phyloP scores from a whole-genome alignment of 2,113 vertebrate species.

The Choloepus hoffmanni region DNA sequence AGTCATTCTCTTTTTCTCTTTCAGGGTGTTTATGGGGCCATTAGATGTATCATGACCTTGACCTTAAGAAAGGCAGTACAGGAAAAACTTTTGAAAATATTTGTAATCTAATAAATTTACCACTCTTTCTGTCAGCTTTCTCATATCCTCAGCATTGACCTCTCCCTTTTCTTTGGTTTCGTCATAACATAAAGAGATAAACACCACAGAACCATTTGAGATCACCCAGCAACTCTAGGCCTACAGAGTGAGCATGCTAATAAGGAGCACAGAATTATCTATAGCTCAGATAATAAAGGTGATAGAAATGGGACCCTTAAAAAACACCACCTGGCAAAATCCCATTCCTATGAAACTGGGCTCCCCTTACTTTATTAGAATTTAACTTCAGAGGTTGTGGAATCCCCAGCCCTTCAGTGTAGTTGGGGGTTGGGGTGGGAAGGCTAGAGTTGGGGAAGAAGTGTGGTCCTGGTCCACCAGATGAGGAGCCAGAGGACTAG shows the following conservation, averaged over 20 bases:
- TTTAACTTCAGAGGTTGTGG: not conserved
- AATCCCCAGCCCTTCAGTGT: not conserved
- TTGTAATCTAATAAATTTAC: not conserved
- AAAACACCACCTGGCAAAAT: not conserved
- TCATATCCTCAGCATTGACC: not conserved
- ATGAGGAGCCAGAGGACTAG: not conserved
- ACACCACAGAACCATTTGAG: not conserved
- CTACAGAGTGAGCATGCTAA: not conserved
- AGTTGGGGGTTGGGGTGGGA: not conserved
- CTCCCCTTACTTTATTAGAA: not conserved
- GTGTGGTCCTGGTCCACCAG: not conserved
- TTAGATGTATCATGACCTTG: not conserved
- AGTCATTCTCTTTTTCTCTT: slow-evolving; percentile 34
- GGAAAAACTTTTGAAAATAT: slow-evolving; percentile 26
- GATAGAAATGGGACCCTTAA: not conserved
- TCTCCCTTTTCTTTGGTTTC: not conserved
- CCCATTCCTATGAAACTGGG: not conserved
- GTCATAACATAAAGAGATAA: slow-evolving; percentile 7
- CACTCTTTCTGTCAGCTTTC: not conserved
- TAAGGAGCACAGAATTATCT: not conserved
- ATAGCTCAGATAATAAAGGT: not conserved
- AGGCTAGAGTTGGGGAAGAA: not conserved
- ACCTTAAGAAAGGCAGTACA: slow-evolving; percentile 1
- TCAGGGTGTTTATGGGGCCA: slow-evolving; percentile 19
- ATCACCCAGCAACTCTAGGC: not conserved